phyloP scores from a whole-genome alignment of 2,888 invertebrate species.

The Hermaeophaga mercurialis region DNA sequence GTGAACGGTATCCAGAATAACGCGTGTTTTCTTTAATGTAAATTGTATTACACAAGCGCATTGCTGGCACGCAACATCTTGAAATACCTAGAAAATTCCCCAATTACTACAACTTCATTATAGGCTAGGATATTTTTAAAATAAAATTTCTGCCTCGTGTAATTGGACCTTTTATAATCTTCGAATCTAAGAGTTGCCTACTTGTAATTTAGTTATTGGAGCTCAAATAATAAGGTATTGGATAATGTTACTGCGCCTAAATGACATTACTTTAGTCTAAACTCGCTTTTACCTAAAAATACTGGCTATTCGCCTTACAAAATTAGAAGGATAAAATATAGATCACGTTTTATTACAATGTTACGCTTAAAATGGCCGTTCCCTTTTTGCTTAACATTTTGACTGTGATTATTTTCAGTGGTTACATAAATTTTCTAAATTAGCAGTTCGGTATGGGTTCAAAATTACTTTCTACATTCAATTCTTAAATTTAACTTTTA shows the following conservation, averaged over 20 bases:
- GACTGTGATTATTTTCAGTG: too few species aligned
- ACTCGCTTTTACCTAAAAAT: neutral
- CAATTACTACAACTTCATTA: constrained; percentile 37
- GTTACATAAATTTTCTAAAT: too few species aligned
- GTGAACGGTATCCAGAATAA: constrained; percentile 37
- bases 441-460: too few species aligned
- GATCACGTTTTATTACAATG: too few species aligned
- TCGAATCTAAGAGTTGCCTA: neutral
- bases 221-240: neutral
- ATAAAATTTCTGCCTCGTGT: constrained; percentile 13
- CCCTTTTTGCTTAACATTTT: too few species aligned
- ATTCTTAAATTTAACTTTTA: too few species aligned
- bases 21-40: constrained; percentile 42
- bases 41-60: constrained; percentile 36
- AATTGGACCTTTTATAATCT: constrained; percentile 10
- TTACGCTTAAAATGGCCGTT: too few species aligned
- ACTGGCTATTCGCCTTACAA: neutral
- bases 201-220: constrained; percentile 3
- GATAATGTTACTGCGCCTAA: neutral
- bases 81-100: constrained; percentile 31
- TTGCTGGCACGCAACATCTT: constrained; percentile 36
- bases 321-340: too few species aligned
- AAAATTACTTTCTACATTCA: too few species aligned
- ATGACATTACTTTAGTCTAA: neutral
- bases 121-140: constrained; percentile 27